These are phyloP conservation scores for Drosophila hydei DNA, from an alignment of 1,140 invertebrate species.

Conservation along the genomic window DNA sequence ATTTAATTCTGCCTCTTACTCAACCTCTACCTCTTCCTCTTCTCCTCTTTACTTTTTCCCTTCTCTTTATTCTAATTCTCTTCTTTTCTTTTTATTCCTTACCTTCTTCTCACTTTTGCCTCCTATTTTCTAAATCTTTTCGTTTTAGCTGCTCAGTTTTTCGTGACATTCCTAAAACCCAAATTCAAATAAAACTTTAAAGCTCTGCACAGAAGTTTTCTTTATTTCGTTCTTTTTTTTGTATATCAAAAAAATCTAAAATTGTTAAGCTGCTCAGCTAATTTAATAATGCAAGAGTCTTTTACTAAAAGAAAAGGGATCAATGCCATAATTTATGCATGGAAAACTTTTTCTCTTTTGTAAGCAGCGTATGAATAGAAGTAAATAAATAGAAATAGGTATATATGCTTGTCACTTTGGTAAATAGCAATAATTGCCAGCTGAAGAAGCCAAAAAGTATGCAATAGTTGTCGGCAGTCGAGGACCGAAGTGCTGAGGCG, in stretches of 20 bases:
- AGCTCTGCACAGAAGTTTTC: no score
- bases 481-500: constrained; percentile 59
- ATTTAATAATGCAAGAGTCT: not conserved
- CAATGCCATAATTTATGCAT: constrained; percentile 30
- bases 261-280: not conserved
- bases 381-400: not conserved
- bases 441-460: constrained; percentile 69
- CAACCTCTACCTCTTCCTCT: no score
- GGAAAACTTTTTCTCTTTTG: constrained; percentile 4
- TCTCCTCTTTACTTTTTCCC: no score
- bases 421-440: constrained; percentile 32
- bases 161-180: no score
- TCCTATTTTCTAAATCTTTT: no score
- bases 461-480: constrained; percentile 57
- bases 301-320: not conserved
- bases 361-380: constrained; percentile 3
- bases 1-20: no score
- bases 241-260: not conserved
- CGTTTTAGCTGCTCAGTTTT: no score
- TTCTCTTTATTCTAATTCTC: no score
- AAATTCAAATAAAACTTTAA: no score
- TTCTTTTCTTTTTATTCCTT: no score
- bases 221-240: no score
- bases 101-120: no score
- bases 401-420: constrained; percentile 13